phyloP scores from a whole-genome alignment of 2,888 invertebrate species.

The Cryptops parisi region DNA sequence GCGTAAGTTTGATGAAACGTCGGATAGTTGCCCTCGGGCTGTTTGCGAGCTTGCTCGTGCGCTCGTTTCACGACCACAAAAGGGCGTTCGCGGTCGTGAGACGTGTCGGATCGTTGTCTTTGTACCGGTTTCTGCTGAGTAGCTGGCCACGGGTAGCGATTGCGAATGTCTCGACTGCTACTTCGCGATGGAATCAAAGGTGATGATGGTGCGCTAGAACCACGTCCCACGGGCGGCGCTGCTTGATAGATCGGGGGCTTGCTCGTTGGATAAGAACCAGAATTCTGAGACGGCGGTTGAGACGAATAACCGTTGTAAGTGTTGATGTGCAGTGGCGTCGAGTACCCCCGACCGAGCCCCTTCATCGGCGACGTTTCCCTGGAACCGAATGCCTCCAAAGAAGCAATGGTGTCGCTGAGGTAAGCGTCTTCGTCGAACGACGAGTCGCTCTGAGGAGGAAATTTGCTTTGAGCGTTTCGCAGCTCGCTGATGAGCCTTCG shows the following conservation, averaged over 20 bases:
- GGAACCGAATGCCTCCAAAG: conserved; percentile 45
- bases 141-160: conserved; percentile 26
- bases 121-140: conserved; percentile 32
- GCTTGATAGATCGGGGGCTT: conserved; percentile 18
- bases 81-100: conserved; percentile 42
- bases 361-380: conserved; percentile 21
- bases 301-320: conserved; percentile 28
- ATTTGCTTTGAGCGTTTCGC: conserved; percentile 36
- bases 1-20: conserved; percentile 7
- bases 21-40: conserved; percentile 5
- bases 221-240: conserved; percentile 8
- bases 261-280: conserved; percentile 13
- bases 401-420: conserved; percentile 61
- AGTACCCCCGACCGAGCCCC: conserved; percentile 23
- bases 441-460: conserved; percentile 23
- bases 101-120: conserved; percentile 28
- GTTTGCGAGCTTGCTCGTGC: conserved; percentile 30
- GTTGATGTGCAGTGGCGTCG: conserved; percentile 53
- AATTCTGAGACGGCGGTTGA: conserved; percentile 7
- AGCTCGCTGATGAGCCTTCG: conserved; percentile 45
- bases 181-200: conserved; percentile 37
- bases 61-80: conserved; percentile 47
- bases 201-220: conserved; percentile 32
- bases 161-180: conserved; percentile 21
- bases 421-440: conserved; percentile 46